Conservation (phyloP, 2,113 vertebrate genomes). For the Trochalopteron elliotii region DNA sequence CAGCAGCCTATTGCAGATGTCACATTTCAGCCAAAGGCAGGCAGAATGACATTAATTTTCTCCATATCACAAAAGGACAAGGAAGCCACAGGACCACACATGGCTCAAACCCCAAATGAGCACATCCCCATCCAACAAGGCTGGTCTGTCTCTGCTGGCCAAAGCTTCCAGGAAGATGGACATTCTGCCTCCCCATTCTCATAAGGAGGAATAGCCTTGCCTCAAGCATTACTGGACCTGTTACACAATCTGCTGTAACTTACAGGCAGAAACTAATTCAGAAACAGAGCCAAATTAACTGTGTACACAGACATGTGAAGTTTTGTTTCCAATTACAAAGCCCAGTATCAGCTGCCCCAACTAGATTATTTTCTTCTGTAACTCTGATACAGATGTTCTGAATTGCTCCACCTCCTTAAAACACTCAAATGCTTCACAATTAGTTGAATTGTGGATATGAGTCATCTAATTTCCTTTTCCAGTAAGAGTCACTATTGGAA, state of each 20-base stretch:
- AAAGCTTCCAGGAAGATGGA: background rate
- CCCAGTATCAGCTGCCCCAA: background rate
- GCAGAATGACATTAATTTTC: background rate
- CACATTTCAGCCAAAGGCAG: background rate
- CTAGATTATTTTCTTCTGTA: background rate
- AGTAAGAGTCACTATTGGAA: slow-evolving; percentile 3
- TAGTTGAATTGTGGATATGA: background rate
- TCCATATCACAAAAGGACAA: background rate
- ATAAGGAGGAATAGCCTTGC: background rate
- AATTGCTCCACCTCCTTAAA: background rate
- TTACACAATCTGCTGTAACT: background rate
- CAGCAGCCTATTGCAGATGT: background rate
- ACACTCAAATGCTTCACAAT: background rate
- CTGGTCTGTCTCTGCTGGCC: background rate
- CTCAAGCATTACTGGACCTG: background rate
- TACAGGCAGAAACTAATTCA: background rate
- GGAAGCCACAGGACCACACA: background rate
- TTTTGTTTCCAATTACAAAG: background rate
- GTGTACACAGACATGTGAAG: background rate
- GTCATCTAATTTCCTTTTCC: slow-evolving; percentile 45
- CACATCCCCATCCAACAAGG: background rate
- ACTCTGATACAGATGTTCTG: background rate
- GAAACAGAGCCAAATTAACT: background rate
- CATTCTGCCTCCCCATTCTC: background rate
- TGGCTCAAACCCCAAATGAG: background rate